These are phyloP conservation scores for Pipra filicauda DNA, from an alignment of 2,113 vertebrate genomes.

Conservation along the genomic window DNA sequence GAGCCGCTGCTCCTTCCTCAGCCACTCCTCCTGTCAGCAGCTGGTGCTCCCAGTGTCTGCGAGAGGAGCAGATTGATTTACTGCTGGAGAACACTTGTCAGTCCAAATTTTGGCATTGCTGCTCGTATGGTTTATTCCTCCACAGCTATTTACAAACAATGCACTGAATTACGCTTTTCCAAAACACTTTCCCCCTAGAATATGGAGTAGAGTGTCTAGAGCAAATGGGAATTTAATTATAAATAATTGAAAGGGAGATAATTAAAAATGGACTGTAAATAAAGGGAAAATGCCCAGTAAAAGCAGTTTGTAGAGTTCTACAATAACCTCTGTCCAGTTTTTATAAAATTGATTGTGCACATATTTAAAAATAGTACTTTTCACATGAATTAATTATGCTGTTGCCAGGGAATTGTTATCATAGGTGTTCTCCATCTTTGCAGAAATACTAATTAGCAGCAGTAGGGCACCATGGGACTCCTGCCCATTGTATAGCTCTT, in stretches of 20 bases:
- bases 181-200: background rate
- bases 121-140: background rate
- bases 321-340: background rate
- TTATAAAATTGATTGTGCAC: background rate
- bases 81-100: background rate
- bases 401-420: background rate
- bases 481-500: background rate
- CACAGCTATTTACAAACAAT: background rate
- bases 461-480: background rate
- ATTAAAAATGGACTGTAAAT: background rate
- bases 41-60: background rate
- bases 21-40: background rate
- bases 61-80: background rate
- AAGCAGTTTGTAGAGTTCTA: background rate
- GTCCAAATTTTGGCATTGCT: background rate
- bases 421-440: background rate
- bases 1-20: background rate
- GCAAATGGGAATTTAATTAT: background rate
- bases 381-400: slow-evolving; percentile 11
- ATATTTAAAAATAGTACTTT: slow-evolving; percentile 13
- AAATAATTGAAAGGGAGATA: background rate
- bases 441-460: slow-evolving; percentile 42
- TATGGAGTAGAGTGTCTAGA: background rate
- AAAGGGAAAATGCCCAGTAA: background rate
- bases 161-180: background rate